phyloP scores from a whole-genome alignment of 2,113 vertebrate species.

The Callospermophilus lateralis region DNA sequence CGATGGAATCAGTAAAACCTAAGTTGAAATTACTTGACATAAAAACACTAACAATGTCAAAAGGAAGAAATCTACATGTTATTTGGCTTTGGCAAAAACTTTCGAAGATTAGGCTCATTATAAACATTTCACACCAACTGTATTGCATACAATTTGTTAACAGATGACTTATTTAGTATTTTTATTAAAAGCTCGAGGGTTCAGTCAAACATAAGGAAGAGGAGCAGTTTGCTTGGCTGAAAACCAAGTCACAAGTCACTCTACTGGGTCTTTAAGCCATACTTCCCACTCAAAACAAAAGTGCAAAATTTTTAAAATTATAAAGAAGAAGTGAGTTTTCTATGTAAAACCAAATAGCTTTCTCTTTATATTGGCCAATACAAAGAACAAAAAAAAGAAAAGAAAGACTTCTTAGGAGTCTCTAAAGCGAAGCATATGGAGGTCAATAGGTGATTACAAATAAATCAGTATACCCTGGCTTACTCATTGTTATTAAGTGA shows the following conservation, averaged over 20 bases:
- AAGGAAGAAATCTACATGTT: conserved; percentile 47
- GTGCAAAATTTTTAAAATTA: conserved; percentile 27
- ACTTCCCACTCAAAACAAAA: background rate
- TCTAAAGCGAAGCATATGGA: conserved; percentile 69
- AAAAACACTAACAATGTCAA: background rate
- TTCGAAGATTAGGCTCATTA: conserved; percentile 47
- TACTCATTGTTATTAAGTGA: conserved; percentile 40
- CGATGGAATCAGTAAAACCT: conserved; percentile 60
- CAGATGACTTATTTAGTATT: conserved; percentile 18
- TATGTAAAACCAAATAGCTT: conserved; percentile 50
- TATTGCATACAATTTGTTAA: background rate
- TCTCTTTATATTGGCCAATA: conserved; percentile 47
- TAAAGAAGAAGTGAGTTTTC: conserved; percentile 63
- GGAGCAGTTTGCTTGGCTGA: background rate
- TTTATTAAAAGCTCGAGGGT: background rate
- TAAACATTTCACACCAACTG: conserved; percentile 27
- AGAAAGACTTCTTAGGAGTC: conserved; percentile 35
- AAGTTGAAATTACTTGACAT: conserved; percentile 62
- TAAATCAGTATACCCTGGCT: conserved; percentile 72
- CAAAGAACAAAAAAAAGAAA: conserved; percentile 68
- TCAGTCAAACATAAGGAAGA: background rate
- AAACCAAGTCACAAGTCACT: background rate
- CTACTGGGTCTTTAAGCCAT: background rate
- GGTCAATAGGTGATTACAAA: conserved; percentile 81
- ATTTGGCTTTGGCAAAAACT: conserved; percentile 23